Conservation (phyloP, 2,888 invertebrate genomes). For the Acronicta alni region DNA sequence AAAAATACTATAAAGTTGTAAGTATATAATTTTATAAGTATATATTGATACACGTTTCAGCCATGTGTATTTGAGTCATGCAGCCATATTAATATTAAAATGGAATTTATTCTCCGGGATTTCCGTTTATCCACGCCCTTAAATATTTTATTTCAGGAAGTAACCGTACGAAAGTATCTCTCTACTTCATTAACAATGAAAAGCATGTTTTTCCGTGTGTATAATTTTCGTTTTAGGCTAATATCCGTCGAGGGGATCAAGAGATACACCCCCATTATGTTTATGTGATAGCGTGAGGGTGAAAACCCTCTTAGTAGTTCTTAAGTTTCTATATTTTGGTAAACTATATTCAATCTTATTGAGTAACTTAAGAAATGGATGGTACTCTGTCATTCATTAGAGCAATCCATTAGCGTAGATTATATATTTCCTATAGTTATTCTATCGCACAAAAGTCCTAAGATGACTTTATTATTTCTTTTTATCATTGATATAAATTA, state of each 20-base stretch:
- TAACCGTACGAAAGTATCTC: conserved; percentile 34
- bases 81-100: too few relatives aligned
- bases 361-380: conserved; percentile 32
- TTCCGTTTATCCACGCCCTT: conserved; percentile 31
- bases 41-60: too few relatives aligned
- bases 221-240: conserved; percentile 61
- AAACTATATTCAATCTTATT: conserved; percentile 50
- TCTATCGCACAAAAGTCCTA: too few relatives aligned
- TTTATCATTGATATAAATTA: too few relatives aligned
- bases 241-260: conserved; percentile 56
- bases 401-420: too few relatives aligned
- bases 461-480: too few relatives aligned
- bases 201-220: conserved; percentile 51
- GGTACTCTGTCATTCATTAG: not conserved
- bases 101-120: conserved; percentile 22
- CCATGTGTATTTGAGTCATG: too few relatives aligned
- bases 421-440: too few relatives aligned
- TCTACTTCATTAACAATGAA: conserved; percentile 46
- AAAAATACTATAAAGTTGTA: too few relatives aligned
- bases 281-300: conserved; percentile 58
- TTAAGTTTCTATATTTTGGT: conserved; percentile 37
- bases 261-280: conserved; percentile 65
- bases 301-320: conserved; percentile 52
- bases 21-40: too few relatives aligned
- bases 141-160: conserved; percentile 44